These are phyloP conservation scores for Zaprionus gabonicus DNA, from an alignment of 1,140 invertebrate species.

Conservation along the genomic window DNA sequence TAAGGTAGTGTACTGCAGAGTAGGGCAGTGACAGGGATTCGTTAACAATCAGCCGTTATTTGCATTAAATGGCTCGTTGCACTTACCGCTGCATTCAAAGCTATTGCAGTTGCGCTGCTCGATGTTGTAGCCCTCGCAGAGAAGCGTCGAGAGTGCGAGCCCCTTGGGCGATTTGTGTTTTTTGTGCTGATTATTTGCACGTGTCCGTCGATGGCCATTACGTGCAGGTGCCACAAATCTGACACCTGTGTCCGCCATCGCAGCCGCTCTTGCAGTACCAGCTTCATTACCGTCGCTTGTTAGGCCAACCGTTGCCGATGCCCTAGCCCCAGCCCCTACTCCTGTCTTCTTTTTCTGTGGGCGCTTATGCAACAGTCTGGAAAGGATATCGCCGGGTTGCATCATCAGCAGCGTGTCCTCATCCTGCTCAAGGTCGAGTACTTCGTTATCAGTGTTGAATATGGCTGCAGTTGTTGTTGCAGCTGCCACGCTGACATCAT, in stretches of 20 bases:
- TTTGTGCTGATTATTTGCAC: constrained; percentile 71
- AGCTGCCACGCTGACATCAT: constrained; percentile 44
- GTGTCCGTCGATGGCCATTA: constrained; percentile 61
- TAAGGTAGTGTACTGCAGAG: background rate
- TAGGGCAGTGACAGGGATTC: background rate
- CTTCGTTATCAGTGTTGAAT: constrained; percentile 66
- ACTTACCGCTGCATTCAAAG: constrained; percentile 82
- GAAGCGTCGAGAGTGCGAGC: constrained; percentile 70
- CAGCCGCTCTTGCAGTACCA: constrained; percentile 2
- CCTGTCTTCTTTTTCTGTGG: constrained; percentile 10
- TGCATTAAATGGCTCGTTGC: background rate
- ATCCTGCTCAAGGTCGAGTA: constrained; percentile 43
- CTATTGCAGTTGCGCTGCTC: constrained; percentile 84
- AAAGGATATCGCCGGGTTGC: constrained; percentile 38
- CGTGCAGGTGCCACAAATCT: constrained; percentile 64
- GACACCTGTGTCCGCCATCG: constrained; percentile 53
- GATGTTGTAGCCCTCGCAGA: constrained; percentile 83
- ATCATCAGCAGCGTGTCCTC: constrained; percentile 56
- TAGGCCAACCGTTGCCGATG: constrained; percentile 26
- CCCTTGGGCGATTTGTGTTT: constrained; percentile 72
- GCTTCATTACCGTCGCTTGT: constrained; percentile 69
- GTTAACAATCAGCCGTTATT: background rate
- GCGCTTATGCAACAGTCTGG: constrained; percentile 49
- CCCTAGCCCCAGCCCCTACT: background rate
- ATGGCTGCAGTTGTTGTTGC: constrained; percentile 20